Percentiles rank a stretch among this genome's conserved stretches.
phyloP scores from a whole-genome alignment of 1,140 invertebrate genomes.

The Pararge aegeria region DNA sequence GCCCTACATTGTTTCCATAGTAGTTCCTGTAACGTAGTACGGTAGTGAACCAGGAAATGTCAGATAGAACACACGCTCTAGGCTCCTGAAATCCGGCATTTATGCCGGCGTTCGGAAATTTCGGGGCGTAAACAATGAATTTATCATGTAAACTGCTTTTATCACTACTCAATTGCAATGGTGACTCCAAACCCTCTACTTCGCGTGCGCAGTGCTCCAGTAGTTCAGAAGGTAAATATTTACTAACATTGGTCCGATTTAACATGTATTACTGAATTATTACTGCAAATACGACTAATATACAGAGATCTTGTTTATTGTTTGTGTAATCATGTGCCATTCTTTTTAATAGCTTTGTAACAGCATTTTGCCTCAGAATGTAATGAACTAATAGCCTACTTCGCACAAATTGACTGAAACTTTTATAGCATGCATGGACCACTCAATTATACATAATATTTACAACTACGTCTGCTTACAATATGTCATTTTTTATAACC shows the following conservation, averaged over 20 bases:
- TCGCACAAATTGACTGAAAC: too few relatives aligned
- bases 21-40: background rate
- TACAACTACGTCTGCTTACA: too few relatives aligned
- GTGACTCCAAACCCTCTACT: conserved; percentile 6
- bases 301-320: too few relatives aligned
- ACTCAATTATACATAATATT: too few relatives aligned
- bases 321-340: too few relatives aligned
- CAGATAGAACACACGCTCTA: conserved; percentile 25
- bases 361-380: too few relatives aligned
- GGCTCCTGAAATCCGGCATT: conserved; percentile 8
- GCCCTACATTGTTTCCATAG: background rate
- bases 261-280: background rate
- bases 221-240: conserved; percentile 1
- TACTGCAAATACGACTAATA: too few relatives aligned
- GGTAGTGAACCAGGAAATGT: conserved; percentile 28
- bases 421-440: too few relatives aligned
- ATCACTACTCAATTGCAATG: conserved; percentile 21
- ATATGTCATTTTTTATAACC: too few relatives aligned
- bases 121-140: conserved; percentile 13
- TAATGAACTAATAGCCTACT: too few relatives aligned
- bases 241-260: background rate
- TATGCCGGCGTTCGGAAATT: background rate
- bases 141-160: conserved; percentile 18
- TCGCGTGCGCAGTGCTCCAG: background rate
- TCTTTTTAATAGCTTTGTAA: too few relatives aligned